Evolutionary conservation across 2,797 vertebrate genomes (phyloP).

Genomic region (Leptodactylus fallax): DNA sequence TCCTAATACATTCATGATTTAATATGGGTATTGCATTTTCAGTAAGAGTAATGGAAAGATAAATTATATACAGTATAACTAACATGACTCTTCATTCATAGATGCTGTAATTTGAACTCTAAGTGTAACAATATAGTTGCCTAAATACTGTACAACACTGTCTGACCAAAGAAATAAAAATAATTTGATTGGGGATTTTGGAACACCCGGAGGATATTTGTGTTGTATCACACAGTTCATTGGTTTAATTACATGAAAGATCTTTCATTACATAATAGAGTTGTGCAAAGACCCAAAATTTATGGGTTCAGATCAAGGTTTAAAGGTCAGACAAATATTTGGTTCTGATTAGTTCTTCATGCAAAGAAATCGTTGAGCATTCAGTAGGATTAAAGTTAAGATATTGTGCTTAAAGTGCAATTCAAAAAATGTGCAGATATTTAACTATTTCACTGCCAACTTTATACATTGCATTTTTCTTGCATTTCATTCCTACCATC

Average conservation of each 20-base stretch:
- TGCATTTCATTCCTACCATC: too few species aligned
- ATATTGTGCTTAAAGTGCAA: neutral
- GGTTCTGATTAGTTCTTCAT: neutral
- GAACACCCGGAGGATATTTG: conserved; percentile 42
- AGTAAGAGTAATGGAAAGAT: neutral
- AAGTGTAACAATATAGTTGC: neutral
- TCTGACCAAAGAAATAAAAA: conserved; percentile 48
- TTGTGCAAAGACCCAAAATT: conserved; percentile 41
- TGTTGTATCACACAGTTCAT: conserved; percentile 45
- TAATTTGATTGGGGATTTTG: conserved; percentile 53
- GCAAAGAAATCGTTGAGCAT: neutral
- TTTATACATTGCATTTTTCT: neutral
- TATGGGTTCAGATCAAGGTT: conserved; percentile 2
- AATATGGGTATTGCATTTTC: neutral
- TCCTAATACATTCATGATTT: neutral
- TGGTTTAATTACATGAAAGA: conserved; percentile 46
- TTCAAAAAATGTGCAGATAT: neutral
- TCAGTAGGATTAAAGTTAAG: neutral
- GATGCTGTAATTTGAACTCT: conserved; percentile 20
- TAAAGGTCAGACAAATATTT: conserved; percentile 24
- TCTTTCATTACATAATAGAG: conserved; percentile 35
- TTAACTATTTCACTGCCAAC: neutral
- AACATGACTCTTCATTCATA: conserved; percentile 1
- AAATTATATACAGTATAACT: neutral
- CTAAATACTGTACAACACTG: conserved; percentile 37